Base-by-base conservation (phyloP, 2,113 vertebrate species). In the Eurystomus gularis region DNA sequence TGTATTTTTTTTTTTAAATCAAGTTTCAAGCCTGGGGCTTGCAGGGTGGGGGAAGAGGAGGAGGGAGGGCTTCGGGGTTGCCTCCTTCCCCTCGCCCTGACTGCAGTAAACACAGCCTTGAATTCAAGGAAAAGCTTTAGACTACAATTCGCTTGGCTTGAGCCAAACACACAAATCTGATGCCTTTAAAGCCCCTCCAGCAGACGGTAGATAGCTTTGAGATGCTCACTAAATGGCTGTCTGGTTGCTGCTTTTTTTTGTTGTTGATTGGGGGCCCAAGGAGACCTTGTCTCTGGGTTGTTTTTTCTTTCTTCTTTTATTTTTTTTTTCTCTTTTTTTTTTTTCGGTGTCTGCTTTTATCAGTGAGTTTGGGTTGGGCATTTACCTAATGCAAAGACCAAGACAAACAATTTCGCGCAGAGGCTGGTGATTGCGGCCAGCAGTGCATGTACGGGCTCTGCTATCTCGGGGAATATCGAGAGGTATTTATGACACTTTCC, bases 101-200 rank as follows among this genome's bases (percentile, higher is more conserved):
- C 86, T 94, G 95, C 95, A 81, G 95, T 97, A 97, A 97, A 97
- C 96, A 97, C 94, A 96, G 97, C 97, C 96, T 97, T 97, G 96
- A 97, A 97, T 97, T 97, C 93, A 97, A 96, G 95, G 94, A 90
- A 95, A 96, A 93, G 84, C 95, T 97, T 97, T 92, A 96, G 93
- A 96, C 95, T 97, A 70, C 96, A 97, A 95, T 96, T 97, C 93
- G 61, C 89, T 94, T 90, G 95, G 93, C 76, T 96, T 94, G 88
- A 96, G 93, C 95, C 96, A 95, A 97, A 82, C 95, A 94, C 76
- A 96, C 95, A 95, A 95, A 97, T 80, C 77, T 92, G 94, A 92
- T 94, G 96, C 66, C 51, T 97, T 97, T 94, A 92, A 96, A 96
- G 95, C 94, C 93, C 93, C 93, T 97, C 83, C 94, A 95, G 89